phyloP scores from a whole-genome alignment of 2,888 invertebrate genomes.

The Cryptosula pallasiana region DNA sequence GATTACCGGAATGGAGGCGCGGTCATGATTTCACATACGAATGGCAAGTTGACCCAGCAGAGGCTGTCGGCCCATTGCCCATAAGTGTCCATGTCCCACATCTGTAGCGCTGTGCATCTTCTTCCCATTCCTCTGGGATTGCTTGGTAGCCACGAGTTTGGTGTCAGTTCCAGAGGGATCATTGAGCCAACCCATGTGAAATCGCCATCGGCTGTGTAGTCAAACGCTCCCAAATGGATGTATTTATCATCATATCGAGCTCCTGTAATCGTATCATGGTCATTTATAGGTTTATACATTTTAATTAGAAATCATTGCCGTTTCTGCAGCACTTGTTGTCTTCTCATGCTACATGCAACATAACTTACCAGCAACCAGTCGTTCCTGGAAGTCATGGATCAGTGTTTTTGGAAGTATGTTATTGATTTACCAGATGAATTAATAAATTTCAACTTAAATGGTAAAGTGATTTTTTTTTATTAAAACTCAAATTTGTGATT shows the following conservation, averaged over 20 bases:
- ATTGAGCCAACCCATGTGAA: neutral
- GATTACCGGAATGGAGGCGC: neutral
- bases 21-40: slow-evolving; percentile 15
- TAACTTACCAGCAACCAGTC: no score
- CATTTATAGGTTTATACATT: no score
- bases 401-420: no score
- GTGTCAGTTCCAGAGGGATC: neutral
- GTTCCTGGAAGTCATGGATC: no score
- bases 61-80: slow-evolving; percentile 22
- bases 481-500: no score
- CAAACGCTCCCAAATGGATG: slow-evolving; percentile 24
- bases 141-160: slow-evolving; percentile 1
- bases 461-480: no score
- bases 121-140: slow-evolving; percentile 22
- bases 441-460: no score
- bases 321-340: no score
- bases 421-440: no score
- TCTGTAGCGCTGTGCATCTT: neutral
- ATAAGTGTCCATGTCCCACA: slow-evolving; percentile 11
- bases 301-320: no score
- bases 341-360: no score
- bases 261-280: slow-evolving; percentile 13
- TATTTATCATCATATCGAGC: slow-evolving; percentile 25
- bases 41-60: slow-evolving; percentile 21
- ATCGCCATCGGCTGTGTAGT: slow-evolving; percentile 5